Evolutionary conservation across 2,113 vertebrate species (phyloP).

Genomic region (Mobula birostris): DNA sequence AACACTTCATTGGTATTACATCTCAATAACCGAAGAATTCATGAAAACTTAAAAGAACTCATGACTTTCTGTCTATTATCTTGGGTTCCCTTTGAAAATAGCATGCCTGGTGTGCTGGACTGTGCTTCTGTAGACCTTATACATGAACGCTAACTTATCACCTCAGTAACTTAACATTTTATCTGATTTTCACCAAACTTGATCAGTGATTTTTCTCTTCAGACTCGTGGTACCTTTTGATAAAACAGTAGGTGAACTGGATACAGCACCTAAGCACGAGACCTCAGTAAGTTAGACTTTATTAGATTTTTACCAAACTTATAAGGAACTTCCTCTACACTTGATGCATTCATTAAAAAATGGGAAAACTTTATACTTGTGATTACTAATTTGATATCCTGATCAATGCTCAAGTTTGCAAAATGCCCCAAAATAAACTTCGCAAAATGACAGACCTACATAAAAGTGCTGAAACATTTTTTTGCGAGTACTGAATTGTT

Average conservation of each 20-base stretch:
- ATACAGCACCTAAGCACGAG: constrained; percentile 32
- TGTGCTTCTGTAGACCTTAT: constrained; percentile 30
- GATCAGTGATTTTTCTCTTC: constrained; percentile 37
- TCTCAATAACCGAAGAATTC: constrained; percentile 9
- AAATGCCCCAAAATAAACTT: background rate
- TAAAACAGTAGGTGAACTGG: constrained; percentile 35
- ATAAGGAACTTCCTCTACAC: constrained; percentile 31
- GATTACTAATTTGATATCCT: constrained; percentile 28
- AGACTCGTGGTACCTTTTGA: constrained; percentile 26
- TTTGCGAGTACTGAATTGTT: constrained; percentile 32
- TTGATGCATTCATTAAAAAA: constrained; percentile 30
- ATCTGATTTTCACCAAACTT: constrained; percentile 36
- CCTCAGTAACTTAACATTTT: constrained; percentile 34
- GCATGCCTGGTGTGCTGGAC: constrained; percentile 33
- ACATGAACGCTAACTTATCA: constrained; percentile 34
- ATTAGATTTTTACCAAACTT: constrained; percentile 34
- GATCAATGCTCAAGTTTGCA: background rate
- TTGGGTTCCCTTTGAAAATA: constrained; percentile 24
- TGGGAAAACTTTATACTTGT: constrained; percentile 28
- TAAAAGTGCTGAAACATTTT: constrained; percentile 18
- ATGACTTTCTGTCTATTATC: constrained; percentile 1
- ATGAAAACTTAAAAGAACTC: constrained; percentile 10
- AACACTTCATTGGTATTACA: background rate
- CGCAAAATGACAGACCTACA: constrained; percentile 21
- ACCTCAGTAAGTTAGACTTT: constrained; percentile 36